phyloP scores from a whole-genome alignment of 2,797 vertebrate species.

The Pagetopsis macropterus region DNA sequence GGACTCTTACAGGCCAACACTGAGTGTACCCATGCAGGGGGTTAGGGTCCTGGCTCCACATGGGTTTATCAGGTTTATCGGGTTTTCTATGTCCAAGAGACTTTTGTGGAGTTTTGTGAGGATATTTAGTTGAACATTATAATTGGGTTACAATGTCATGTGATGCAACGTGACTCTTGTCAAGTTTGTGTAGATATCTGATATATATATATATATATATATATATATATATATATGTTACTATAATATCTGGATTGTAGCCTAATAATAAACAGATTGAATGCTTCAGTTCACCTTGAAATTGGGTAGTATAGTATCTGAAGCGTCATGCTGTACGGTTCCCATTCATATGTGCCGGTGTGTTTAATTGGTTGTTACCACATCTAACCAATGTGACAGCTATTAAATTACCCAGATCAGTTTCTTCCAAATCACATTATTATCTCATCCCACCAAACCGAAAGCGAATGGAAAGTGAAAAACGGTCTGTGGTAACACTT shows the following conservation, averaged over 20 bases:
- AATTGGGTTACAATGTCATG: conserved; percentile 27
- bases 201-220: no score
- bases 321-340: not conserved
- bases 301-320: conserved; percentile 5
- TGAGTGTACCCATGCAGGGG: conserved; percentile 27
- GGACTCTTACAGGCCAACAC: conserved; percentile 19
- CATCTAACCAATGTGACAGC: conserved; percentile 32
- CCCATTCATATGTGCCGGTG: not conserved
- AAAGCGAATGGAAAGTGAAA: conserved; percentile 55
- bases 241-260: conserved; percentile 28
- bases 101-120: conserved; percentile 46
- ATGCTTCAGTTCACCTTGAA: conserved; percentile 32
- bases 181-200: conserved; percentile 5
- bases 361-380: conserved; percentile 34
- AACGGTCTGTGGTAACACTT: conserved; percentile 29
- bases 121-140: conserved; percentile 45
- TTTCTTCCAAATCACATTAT: conserved; percentile 56
- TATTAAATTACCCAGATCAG: conserved; percentile 52
- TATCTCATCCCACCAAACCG: conserved; percentile 53
- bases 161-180: conserved; percentile 23
- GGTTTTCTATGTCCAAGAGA: conserved; percentile 57
- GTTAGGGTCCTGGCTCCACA: conserved; percentile 56
- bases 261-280: conserved; percentile 14
- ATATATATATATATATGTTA: not conserved
- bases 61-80: conserved; percentile 66